Base-by-base conservation (phyloP, 37 sponge, comb jelly and placozoan genomes). In the Theonella swinhoei region DNA sequence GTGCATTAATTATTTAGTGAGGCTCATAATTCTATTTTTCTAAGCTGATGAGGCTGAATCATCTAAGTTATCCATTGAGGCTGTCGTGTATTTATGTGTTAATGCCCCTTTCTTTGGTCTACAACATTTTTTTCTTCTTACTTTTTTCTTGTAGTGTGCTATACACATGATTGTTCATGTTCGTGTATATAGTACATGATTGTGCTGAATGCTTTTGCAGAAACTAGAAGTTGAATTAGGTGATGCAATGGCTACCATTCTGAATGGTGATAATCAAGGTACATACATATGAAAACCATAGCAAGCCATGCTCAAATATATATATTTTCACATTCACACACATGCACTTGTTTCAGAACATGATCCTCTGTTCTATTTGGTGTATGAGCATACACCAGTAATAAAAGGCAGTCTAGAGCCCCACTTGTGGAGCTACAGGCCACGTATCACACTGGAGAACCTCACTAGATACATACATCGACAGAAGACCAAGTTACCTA, bases 231-330 rank as follows among this genome's bases (percentile, higher is more conserved):
- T 42, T 9, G 24, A 19, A 19, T 1, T 87, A 11, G 34, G 35
- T 26, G 32, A 79, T 14, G 77, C 85, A 35, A 68, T 86, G 75
- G 37, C 87, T 30, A 23, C 63, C 7, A 83, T 91, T 40, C 42
- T 68, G 5, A 75, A 79, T 80, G 84, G 87, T 64, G 83, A 87
- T 26, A 74, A 84, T 42, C 80, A 87, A 87, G 92, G 92, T 87
- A 68, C 4, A 32, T 33, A 30, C 34, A 7, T 3, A 25, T 29
- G 9, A 1, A 35, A 25, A 35, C 2, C 36, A 37, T 38, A 2
- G 0, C 11, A 34, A 34, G 35, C 23, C 32, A 2, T 70, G 33
- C 1, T 70, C 22, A 33, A 5, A 33, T 2, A 4, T 3, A 25
- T 3, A 70, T 23, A 70, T 23, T 31, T 20, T 58, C 60, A 58